phyloP scores from a whole-genome alignment of 2,113 vertebrate species.

The Eptesicus fuscus region DNA sequence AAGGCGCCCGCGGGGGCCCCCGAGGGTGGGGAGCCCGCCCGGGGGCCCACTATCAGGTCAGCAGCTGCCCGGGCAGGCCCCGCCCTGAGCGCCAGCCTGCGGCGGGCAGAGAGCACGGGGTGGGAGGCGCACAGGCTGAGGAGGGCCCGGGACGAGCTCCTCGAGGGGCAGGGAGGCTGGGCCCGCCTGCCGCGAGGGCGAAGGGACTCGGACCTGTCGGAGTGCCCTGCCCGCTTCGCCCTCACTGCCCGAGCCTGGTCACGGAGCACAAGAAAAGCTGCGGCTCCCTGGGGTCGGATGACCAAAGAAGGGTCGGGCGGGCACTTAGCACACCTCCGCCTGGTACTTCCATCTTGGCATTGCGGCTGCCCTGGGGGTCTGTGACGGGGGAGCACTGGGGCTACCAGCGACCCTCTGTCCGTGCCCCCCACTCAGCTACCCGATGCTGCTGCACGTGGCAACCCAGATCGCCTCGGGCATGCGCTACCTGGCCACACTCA shows the following conservation, averaged over 20 bases:
- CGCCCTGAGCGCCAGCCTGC: background rate
- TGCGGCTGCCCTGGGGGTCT: background rate
- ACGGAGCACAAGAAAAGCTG: background rate
- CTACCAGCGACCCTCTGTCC: background rate
- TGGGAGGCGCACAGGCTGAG: too few relatives aligned
- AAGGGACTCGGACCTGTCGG: background rate
- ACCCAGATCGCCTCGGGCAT: conserved; percentile 94
- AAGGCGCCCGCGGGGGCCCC: conserved; percentile 81
- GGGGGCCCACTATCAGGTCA: conserved; percentile 88
- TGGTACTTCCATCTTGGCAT: background rate
- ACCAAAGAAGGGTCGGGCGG: background rate
- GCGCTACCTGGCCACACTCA: conserved; percentile 92
- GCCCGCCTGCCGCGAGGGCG: background rate
- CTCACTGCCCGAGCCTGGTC: background rate
- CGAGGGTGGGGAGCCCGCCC: conserved; percentile 73
- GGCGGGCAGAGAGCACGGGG: background rate
- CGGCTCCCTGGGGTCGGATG: background rate
- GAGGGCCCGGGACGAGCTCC: background rate
- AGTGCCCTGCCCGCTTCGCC: background rate
- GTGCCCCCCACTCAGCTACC: conserved; percentile 81
- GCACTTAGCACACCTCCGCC: background rate
- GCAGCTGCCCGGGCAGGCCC: background rate
- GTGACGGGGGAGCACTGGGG: background rate
- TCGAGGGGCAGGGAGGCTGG: background rate
- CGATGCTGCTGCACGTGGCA: conserved; percentile 89